phyloP scores from a whole-genome alignment of 2,888 invertebrate species.

The Phragmatobia fuliginosa region DNA sequence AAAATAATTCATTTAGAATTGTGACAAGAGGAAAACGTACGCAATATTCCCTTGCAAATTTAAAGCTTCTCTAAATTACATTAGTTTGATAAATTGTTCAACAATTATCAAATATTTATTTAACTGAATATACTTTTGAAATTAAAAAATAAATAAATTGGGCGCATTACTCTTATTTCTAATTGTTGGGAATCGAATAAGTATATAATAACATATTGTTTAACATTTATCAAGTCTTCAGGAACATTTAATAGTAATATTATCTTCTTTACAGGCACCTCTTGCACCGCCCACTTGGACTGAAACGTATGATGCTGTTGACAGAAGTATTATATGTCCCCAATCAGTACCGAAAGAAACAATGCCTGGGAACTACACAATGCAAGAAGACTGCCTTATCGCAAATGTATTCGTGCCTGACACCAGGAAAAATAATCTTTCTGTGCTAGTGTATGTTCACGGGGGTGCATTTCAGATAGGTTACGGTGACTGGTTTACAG shows the following conservation, averaged over 20 bases:
- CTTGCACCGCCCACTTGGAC: conserved; percentile 57
- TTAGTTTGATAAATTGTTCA: no score
- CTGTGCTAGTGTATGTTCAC: conserved; percentile 57
- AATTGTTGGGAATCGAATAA: no score
- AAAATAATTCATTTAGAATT: no score
- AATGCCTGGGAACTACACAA: neutral
- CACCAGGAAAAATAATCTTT: conserved; percentile 53
- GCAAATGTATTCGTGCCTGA: conserved; percentile 68
- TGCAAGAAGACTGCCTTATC: conserved; percentile 67
- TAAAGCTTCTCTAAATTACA: no score
- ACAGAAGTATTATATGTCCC: conserved; percentile 53
- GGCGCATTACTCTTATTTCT: no score
- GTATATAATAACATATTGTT: no score
- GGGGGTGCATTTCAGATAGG: conserved; percentile 56
- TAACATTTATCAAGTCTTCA: no score
- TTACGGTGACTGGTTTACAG: conserved; percentile 30
- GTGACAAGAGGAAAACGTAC: no score
- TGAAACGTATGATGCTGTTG: conserved; percentile 50
- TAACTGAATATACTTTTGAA: no score
- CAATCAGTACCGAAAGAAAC: conserved; percentile 27
- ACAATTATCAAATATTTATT: no score
- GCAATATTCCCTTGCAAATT: no score
- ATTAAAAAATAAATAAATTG: no score
- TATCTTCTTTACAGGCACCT: conserved; percentile 54
- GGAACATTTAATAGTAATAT: neutral